Evolutionary conservation across 2,888 invertebrate species (phyloP), one percentile per base, ranked within the genome.

Genomic region (Campoplex capitator): DNA sequence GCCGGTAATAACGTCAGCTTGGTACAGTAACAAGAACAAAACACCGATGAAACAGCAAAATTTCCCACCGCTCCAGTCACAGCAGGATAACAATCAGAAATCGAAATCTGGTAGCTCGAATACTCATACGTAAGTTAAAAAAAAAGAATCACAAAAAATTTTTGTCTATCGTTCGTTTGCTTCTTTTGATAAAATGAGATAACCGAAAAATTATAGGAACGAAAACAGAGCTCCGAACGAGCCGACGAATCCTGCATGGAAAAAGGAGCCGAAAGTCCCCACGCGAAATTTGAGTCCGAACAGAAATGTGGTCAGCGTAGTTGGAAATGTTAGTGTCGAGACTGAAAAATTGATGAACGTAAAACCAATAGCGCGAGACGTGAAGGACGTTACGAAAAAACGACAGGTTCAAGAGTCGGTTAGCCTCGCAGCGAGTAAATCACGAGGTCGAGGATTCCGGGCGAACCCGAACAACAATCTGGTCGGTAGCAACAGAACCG

Each of bases 1-100:
- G 79, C 94, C 94, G 83, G 94, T 94, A 18, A 94, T 94, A 79
- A 92, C 93, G 4, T 94, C 94, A 18, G 94, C 94, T 70, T 94
- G 94, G 94, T 94, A 94, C 78, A 94, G 92, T 79, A 94, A 93
- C 88, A 94, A 94, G 83, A 94, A 92, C 77, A 94, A 94, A 89
- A 67, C 89, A n/a, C 91, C 89, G 45, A 90, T 58, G 18, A 93
- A 93, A 89, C 89, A 90, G n/a, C 93, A 92, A 88, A 94, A 93
- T 76, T 94, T 94, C 85, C 94, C 94, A 65, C 93, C 94, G 6
- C 88, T 94, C n/a, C 93, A 93, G 83, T 68, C 91, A 4, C 93
- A 93, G 76, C 90, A 91, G 45, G 93, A 94, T 65, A 90, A 87
- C 78, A 90, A 88, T 81, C 91, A 90, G 58, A 94, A 93, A 88